Evolutionary conservation across 2,113 vertebrate genomes (phyloP).

Genomic region (Calyptomena viridis): DNA sequence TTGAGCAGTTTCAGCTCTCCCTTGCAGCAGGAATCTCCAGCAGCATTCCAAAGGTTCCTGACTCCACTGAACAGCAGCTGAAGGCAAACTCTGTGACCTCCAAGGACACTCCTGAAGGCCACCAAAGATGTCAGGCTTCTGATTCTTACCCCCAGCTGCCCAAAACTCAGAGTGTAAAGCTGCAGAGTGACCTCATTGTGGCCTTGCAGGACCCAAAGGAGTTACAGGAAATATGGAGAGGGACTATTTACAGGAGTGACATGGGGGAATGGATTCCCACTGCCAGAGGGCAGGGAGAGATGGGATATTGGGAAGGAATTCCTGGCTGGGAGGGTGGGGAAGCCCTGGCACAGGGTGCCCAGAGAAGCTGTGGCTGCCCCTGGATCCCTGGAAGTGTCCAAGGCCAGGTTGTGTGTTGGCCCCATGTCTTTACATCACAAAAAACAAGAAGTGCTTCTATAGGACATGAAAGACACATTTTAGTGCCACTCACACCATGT

Average conservation of each 20-base stretch:
- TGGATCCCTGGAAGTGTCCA: not conserved
- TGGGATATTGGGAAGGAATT: not conserved
- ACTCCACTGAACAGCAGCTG: not conserved
- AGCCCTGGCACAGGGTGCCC: not conserved
- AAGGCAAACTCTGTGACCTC: not conserved
- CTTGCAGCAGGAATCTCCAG: not conserved
- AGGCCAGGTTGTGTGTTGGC: not conserved
- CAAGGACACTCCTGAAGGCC: not conserved
- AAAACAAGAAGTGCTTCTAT: not conserved
- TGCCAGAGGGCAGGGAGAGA: fast-evolving
- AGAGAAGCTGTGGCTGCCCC: not conserved
- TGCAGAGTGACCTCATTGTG: not conserved
- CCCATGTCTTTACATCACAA: not conserved
- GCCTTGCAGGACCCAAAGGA: not conserved
- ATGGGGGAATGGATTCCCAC: not conserved
- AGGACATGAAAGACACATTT: not conserved
- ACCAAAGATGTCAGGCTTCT: not conserved
- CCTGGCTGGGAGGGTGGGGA: fast-evolving
- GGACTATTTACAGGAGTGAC: not conserved
- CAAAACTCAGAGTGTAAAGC: not conserved
- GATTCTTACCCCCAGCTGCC: not conserved
- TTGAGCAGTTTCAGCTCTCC: not conserved
- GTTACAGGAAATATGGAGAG: not conserved
- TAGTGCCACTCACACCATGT: not conserved
- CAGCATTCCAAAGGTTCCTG: not conserved